These are phyloP conservation scores for Aelia acuminata DNA, from an alignment of 2,888 invertebrate species.

Conservation along the genomic window DNA sequence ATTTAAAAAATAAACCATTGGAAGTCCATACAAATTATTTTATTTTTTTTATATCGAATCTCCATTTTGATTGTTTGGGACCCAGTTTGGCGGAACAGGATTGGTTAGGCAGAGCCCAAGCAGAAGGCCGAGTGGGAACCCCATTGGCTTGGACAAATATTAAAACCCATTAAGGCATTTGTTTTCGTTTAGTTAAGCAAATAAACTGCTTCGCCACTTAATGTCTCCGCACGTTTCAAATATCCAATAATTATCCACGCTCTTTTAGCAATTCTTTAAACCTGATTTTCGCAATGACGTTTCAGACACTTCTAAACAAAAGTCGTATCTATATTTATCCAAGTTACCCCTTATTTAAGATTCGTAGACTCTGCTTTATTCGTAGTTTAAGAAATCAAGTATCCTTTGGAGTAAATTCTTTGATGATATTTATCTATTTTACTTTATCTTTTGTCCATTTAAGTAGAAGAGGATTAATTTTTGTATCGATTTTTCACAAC, in stretches of 20 bases:
- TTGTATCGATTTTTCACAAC: no score
- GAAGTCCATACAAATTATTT: no score
- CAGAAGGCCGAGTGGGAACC: neutral
- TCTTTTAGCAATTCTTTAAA: neutral
- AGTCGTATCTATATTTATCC: no score
- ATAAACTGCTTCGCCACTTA: conserved; percentile 32
- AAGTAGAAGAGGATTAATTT: no score
- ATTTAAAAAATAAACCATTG: no score
- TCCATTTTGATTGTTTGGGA: neutral
- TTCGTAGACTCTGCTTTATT: no score
- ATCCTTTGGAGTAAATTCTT: no score
- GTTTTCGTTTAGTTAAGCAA: conserved; percentile 29
- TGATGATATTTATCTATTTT: no score
- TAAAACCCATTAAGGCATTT: conserved; percentile 44
- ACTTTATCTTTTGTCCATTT: no score
- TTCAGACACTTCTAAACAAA: neutral
- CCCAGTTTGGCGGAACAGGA: neutral
- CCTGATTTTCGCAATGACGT: neutral
- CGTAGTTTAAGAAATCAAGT: no score
- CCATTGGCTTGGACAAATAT: neutral
- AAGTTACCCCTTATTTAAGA: no score
- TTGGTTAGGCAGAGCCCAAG: neutral
- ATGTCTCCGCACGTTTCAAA: conserved; percentile 37
- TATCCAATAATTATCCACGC: conserved; percentile 10
- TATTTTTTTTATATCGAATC: no score